Percentiles rank a stretch among this genome's conserved stretches.
Conservation (phyloP, 2,797 vertebrate genomes). For the Cirrhinus molitorella region DNA sequence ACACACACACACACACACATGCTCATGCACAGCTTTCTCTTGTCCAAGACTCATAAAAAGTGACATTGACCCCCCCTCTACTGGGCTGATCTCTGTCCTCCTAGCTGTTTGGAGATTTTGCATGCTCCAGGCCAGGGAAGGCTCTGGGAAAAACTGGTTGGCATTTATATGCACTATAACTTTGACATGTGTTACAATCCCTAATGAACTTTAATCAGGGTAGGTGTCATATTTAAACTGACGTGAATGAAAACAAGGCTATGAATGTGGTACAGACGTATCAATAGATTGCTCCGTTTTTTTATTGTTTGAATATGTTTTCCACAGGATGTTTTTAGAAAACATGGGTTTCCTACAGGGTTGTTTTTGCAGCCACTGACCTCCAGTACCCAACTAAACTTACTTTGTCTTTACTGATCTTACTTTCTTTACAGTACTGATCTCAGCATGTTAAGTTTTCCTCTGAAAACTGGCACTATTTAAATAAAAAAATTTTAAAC, state of each 20-base stretch:
- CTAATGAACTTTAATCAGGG: not conserved
- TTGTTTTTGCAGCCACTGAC: not conserved
- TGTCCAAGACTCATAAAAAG: slow-evolving; percentile 77
- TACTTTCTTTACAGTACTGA: no score
- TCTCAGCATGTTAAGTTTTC: no score
- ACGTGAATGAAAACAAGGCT: not conserved
- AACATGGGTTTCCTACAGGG: not conserved
- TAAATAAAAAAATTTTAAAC: not conserved
- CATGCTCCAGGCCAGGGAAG: slow-evolving; percentile 17
- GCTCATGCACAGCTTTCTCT: slow-evolving; percentile 73
- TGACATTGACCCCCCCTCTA: slow-evolving; percentile 59
- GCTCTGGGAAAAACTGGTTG: slow-evolving; percentile 9
- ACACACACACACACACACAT: slow-evolving; percentile 17
- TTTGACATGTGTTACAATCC: not conserved
- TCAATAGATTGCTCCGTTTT: not conserved
- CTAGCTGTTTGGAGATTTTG: slow-evolving; percentile 51
- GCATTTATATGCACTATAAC: slow-evolving; percentile 21
- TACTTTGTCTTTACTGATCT: no score
- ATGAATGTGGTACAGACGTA: not conserved
- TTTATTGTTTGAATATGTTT: not conserved
- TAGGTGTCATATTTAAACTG: not conserved
- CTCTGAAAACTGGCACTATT: no score
- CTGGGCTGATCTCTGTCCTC: slow-evolving; percentile 57
- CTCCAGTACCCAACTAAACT: not conserved
- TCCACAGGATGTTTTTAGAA: not conserved